phyloP scores from a whole-genome alignment of 2,797 vertebrate species.

The Nyctalus aviator region DNA sequence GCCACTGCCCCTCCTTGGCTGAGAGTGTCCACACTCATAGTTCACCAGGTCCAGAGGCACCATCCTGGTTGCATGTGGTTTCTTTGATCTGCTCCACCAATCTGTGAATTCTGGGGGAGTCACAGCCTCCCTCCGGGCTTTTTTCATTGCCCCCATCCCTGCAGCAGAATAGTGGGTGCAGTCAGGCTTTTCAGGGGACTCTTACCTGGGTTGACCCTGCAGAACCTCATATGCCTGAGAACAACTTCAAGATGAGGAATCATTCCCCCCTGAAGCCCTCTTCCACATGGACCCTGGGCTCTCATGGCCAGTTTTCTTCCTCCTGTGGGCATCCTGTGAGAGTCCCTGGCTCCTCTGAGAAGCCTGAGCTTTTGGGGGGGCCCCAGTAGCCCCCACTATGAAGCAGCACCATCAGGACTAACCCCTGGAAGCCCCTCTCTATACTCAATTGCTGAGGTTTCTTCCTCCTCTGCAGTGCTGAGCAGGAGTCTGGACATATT shows the following conservation, averaged over 20 bases:
- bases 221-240: background rate
- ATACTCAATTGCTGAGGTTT: background rate
- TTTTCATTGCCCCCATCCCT: background rate
- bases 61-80: background rate
- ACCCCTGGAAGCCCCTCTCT: background rate
- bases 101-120: background rate
- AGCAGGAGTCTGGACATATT: background rate
- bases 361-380: background rate
- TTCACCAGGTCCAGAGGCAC: background rate
- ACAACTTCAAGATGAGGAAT: background rate
- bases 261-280: background rate
- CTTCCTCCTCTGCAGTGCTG: background rate
- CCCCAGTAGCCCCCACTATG: background rate
- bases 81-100: background rate
- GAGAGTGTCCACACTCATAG: accelerated
- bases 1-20: background rate
- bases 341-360: background rate
- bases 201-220: background rate
- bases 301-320: background rate
- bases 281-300: background rate
- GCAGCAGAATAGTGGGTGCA: background rate
- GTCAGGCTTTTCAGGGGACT: background rate
- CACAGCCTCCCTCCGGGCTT: background rate
- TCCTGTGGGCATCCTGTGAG: accelerated
- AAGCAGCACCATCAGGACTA: background rate